Percentiles rank a stretch among this genome's conserved stretches.
Evolutionary conservation across 2,888 invertebrate genomes (phyloP).

Genomic region (Opisthograptis luteolata): DNA sequence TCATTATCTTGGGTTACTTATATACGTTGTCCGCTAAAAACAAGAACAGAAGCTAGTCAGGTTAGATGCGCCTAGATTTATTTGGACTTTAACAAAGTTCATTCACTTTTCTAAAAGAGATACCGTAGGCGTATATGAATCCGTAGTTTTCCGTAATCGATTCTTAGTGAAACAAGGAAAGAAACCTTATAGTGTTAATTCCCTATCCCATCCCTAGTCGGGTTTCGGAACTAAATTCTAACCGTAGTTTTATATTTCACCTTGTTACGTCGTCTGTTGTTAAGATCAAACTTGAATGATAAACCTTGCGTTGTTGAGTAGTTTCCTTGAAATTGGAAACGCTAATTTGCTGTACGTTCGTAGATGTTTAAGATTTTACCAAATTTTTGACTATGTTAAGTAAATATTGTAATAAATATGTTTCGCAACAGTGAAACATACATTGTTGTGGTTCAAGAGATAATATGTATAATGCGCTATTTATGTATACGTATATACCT

Average conservation of each 20-base stretch:
- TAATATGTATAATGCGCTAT: too few species aligned
- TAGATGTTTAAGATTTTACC: constrained; percentile 1
- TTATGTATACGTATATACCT: too few species aligned
- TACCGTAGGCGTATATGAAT: too few species aligned
- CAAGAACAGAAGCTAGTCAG: not conserved
- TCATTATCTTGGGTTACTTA: too few species aligned
- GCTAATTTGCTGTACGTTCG: constrained; percentile 11
- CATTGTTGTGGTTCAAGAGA: too few species aligned
- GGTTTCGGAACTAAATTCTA: constrained; percentile 47
- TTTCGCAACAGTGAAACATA: too few species aligned
- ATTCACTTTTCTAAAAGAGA: constrained; percentile 13
- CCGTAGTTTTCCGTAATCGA: constrained; percentile 11
- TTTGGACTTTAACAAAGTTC: constrained; percentile 1
- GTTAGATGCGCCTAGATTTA: not conserved
- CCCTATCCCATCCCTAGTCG: constrained; percentile 41
- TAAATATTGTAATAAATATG: too few species aligned
- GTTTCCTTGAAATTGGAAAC: constrained; percentile 34
- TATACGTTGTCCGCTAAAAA: not conserved
- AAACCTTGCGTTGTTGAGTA: constrained; percentile 12
- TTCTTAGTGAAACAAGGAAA: constrained; percentile 41
- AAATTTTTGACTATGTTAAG: not conserved
- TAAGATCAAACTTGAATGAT: constrained; percentile 11
- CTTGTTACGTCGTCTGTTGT: constrained; percentile 26
- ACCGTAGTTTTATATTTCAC: constrained; percentile 42
- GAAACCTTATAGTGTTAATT: constrained; percentile 55